Conservation (phyloP, 2,797 vertebrate species). For the Gallinago nigripennis region DNA sequence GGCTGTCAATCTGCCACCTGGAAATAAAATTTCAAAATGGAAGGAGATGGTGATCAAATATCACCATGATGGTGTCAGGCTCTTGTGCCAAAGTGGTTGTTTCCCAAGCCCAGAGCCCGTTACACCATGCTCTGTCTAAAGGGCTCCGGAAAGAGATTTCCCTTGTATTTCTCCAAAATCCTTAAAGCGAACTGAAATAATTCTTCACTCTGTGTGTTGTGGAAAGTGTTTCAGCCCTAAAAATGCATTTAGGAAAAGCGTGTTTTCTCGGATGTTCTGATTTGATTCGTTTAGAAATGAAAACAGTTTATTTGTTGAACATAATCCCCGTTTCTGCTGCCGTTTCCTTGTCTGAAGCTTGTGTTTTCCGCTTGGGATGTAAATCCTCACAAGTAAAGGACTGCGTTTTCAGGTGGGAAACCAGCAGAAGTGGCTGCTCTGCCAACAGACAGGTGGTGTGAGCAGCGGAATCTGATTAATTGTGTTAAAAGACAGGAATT, state of each 20-base stretch:
- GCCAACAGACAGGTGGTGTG: not conserved
- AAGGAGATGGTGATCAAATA: not conserved
- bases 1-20: not conserved
- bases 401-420: not conserved
- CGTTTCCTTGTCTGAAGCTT: not conserved
- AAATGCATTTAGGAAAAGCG: not conserved
- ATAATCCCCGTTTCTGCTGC: not conserved
- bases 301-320: not conserved
- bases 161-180: not conserved
- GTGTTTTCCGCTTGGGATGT: not conserved
- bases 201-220: not conserved
- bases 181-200: not conserved
- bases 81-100: not conserved
- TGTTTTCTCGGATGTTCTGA: not conserved
- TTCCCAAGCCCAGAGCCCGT: not conserved
- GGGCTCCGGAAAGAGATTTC: not conserved
- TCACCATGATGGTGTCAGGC: not conserved
- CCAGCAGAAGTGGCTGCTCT: not conserved
- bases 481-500: not conserved
- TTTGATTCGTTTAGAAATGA: not conserved
- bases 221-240: not conserved
- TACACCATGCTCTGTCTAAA: fast-evolving
- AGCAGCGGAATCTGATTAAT: not conserved
- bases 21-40: not conserved
- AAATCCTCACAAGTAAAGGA: not conserved